phyloP scores from a whole-genome alignment of 2,888 invertebrate species.

The Cephus pygmeus region DNA sequence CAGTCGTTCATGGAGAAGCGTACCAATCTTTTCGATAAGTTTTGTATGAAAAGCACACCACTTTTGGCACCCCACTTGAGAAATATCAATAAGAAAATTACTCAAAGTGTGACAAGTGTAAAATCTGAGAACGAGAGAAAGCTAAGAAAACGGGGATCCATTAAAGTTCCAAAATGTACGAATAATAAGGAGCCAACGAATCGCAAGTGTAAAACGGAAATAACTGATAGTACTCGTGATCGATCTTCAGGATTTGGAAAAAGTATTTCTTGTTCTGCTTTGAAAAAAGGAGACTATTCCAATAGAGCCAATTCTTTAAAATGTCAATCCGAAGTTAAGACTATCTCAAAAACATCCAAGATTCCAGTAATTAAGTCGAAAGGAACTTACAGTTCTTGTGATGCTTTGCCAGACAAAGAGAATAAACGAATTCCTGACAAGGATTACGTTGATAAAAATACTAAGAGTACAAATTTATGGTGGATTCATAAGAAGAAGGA shows the following conservation, averaged over 20 bases:
- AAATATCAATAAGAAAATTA: slow-evolving; percentile 32
- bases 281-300: background rate
- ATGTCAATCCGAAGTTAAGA: background rate
- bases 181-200: background rate
- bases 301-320: background rate
- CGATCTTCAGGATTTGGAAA: background rate
- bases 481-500: slow-evolving; percentile 15
- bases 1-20: slow-evolving; percentile 27
- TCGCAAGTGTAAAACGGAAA: background rate
- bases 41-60: slow-evolving; percentile 8
- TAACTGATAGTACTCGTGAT: background rate
- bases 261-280: background rate
- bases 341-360: background rate
- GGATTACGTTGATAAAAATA: background rate
- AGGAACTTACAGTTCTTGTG: background rate
- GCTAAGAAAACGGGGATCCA: background rate
- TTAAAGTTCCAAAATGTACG: background rate
- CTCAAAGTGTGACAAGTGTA: slow-evolving; percentile 19
- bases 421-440: background rate
- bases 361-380: background rate
- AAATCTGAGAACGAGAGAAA: background rate
- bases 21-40: slow-evolving; percentile 24
- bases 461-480: slow-evolving; percentile 15
- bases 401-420: background rate
- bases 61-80: slow-evolving; percentile 27